Evolutionary conservation across 2,113 vertebrate genomes (phyloP).

Genomic region (Paracanthobrama guichenoti): DNA sequence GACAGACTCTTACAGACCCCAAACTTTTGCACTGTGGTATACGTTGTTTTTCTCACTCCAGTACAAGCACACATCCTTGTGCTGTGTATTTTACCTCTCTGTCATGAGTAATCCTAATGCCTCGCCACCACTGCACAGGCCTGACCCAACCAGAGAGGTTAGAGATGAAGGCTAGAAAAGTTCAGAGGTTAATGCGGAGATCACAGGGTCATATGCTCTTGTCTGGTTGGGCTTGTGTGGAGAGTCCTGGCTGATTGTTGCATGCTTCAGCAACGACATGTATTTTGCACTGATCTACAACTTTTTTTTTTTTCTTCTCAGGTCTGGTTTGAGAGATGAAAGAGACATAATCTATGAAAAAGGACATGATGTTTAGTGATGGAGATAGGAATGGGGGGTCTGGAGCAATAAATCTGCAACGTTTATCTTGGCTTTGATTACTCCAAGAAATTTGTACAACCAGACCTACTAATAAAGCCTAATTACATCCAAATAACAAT

Average conservation of each 20-base stretch:
- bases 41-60: not conserved
- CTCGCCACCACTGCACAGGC: not conserved
- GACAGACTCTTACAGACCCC: not conserved
- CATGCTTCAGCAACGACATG: conserved; percentile 39
- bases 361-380: not conserved
- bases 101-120: conserved; percentile 10
- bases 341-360: not conserved
- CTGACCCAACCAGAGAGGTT: conserved; percentile 12
- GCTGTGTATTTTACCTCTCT: not conserved
- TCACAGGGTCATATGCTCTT: conserved; percentile 18
- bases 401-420: not conserved
- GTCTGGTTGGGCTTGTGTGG: conserved; percentile 26
- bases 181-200: conserved; percentile 45
- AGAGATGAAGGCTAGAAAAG: conserved; percentile 10
- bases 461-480: not conserved
- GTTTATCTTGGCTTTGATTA: conserved; percentile 28
- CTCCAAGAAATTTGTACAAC: conserved; percentile 27
- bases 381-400: not conserved
- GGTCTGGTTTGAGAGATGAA: conserved; percentile 20
- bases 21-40: not conserved
- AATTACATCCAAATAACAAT: conserved; percentile 29
- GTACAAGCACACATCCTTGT: not conserved
- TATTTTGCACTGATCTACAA: conserved; percentile 32
- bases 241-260: conserved; percentile 36
- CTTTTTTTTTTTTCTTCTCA: not conserved